Evolutionary conservation across 2,113 vertebrate species (phyloP).

Genomic region (Fregetta grallaria): DNA sequence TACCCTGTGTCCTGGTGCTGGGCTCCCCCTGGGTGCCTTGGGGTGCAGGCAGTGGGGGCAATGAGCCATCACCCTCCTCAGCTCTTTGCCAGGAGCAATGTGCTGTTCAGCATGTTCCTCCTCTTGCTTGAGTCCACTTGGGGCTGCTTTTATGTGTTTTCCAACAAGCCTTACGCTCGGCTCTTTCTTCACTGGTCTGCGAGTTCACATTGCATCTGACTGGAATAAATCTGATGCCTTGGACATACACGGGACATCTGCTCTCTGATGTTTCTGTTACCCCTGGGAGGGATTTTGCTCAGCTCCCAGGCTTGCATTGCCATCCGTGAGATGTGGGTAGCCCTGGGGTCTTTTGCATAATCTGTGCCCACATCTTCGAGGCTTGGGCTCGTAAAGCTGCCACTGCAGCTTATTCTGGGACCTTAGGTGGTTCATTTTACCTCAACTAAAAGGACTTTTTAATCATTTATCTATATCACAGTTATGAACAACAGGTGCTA

Average conservation of each 20-base stretch:
- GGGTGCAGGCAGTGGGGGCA: neutral
- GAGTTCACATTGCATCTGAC: neutral
- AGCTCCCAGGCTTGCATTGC: neutral
- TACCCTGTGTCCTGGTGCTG: neutral
- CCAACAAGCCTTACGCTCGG: neutral
- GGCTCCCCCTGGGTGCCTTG: neutral
- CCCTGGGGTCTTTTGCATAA: neutral
- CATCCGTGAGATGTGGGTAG: neutral
- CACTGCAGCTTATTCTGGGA: neutral
- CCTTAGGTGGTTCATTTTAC: too few relatives aligned
- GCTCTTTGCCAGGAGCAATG: neutral
- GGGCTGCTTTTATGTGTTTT: neutral
- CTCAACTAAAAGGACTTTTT: neutral
- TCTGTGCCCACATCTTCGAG: neutral
- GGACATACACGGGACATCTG: neutral
- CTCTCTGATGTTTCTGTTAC: neutral
- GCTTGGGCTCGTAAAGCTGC: fast-evolving
- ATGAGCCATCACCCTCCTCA: neutral
- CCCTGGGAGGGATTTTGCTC: neutral
- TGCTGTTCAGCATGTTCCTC: fast-evolving
- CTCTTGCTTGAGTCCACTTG: neutral
- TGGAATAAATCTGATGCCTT: neutral
- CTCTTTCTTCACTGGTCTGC: neutral
- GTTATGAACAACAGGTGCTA: neutral
- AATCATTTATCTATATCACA: fast-evolving